Conservation (phyloP, 2,888 invertebrate genomes). For the Oligia latruncula region DNA sequence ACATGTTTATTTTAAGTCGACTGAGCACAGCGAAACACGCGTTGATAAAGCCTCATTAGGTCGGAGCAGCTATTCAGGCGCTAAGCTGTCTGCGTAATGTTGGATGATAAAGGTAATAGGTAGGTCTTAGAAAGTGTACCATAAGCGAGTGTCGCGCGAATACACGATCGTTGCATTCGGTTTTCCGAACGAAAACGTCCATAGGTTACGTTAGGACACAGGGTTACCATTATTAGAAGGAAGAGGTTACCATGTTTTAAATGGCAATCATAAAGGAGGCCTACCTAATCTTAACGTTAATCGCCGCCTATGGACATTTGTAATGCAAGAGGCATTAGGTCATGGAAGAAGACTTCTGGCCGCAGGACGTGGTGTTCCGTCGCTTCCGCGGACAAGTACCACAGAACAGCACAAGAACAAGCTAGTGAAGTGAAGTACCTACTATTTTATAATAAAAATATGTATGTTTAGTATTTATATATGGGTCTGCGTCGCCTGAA, state of each 20-base stretch:
- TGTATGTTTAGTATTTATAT: no score
- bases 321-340: neutral
- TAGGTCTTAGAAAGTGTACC: neutral
- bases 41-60: constrained; percentile 15
- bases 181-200: no score
- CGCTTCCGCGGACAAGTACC: no score
- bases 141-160: no score
- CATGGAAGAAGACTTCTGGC: no score
- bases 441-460: no score
- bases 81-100: constrained; percentile 2
- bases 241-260: neutral
- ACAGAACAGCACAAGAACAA: no score
- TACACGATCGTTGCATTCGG: no score
- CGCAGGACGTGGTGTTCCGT: no score
- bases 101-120: neutral
- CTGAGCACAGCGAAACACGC: neutral
- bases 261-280: neutral
- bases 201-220: neutral
- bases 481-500: no score
- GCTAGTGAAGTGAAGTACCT: no score
- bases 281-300: neutral
- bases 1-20: neutral
- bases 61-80: constrained; percentile 9
- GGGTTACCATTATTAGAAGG: neutral
- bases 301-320: neutral